A percentile compares a stretch with the other conserved stretches of the same genome.
phyloP scores from a whole-genome alignment of 2,888 invertebrate genomes.

The Odontocolon sp. region DNA sequence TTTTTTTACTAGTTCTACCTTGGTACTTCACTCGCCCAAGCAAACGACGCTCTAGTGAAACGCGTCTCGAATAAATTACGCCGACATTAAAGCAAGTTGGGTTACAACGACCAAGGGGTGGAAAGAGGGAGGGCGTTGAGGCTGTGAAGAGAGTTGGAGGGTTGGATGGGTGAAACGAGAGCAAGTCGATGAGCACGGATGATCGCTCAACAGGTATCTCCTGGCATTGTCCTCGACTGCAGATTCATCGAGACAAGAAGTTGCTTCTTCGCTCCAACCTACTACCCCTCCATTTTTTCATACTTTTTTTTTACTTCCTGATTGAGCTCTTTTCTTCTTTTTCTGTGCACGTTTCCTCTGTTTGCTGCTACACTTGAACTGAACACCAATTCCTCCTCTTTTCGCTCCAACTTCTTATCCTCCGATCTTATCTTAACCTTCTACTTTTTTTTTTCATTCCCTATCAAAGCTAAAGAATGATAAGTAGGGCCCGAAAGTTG shows the following conservation, averaged over 20 bases:
- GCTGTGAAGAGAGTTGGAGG: slow-evolving; percentile 9
- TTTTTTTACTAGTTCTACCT: too few relatives aligned
- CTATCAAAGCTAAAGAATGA: too few relatives aligned
- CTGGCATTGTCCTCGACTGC: slow-evolving; percentile 51
- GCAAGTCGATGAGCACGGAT: slow-evolving; percentile 50
- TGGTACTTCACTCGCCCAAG: too few relatives aligned
- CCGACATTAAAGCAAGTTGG: slow-evolving; percentile 46
- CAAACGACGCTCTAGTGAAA: too few relatives aligned
- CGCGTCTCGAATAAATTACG: slow-evolving; percentile 50
- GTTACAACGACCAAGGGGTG: slow-evolving; percentile 45
- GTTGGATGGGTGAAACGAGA: slow-evolving; percentile 42
- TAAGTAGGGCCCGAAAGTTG: too few relatives aligned
- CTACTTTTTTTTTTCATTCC: background rate
- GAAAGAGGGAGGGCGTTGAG: background rate
- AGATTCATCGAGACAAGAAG: slow-evolving; percentile 55
- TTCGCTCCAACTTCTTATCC: slow-evolving; percentile 12
- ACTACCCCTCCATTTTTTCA: slow-evolving; percentile 5
- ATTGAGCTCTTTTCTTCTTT: background rate
- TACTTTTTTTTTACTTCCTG: background rate
- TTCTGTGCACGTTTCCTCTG: background rate
- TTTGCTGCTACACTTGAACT: background rate
- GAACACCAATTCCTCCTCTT: background rate
- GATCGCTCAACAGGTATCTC: slow-evolving; percentile 55
- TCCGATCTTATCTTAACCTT: background rate
- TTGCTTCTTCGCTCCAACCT: background rate